Base-by-base conservation (phyloP, 2,888 invertebrate species). In the Cheilosia scutellata region DNA sequence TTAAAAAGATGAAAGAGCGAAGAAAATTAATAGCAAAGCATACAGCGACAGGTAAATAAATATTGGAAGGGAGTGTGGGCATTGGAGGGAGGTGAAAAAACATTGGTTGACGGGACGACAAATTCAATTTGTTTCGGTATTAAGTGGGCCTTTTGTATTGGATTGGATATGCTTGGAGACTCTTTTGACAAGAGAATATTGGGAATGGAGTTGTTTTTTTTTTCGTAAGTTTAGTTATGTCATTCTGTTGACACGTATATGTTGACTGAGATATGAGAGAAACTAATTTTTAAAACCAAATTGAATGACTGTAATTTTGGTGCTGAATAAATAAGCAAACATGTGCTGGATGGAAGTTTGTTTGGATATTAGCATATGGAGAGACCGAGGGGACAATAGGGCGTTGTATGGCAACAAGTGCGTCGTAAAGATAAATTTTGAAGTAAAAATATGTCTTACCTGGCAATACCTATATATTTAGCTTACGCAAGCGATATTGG, bases 61-160 rank as follows among this genome's bases (percentile, higher is more conserved):
- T 82, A 77, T 49, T 11, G 1, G 40, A 58, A 53, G 2, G 2
- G n/a, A 47, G 25, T 27, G 20, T 49, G 11, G n/a, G 33, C 20
- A 9, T 13, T 11, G 9, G 16, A 25, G 16, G 27, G 25, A 11
- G 72, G 37, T 20, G 53, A 16, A 55, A 27, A 42, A 76, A 51
- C 51, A 70, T 47, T 47, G 33, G 66, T 47, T 77, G 70, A 72
- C 65, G 57, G 57, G 44, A 65, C 47, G 75, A 80, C 66, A 79
- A 83, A 79, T 83, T 78, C 47, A 83, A 62, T 68, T 79, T 74
- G 79, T 79, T 79, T 83, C 53, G 44, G 42, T 51, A 66, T 74
- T 42, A 72, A 79, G 62, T 62, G 62, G 51, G 27, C 29, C 29
- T 16, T 31, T 16, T 72, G 37, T 60, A 16, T 62, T 29, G 20